phyloP scores from a whole-genome alignment of 1,140 invertebrate species.

The Dinoponera quadriceps region DNA sequence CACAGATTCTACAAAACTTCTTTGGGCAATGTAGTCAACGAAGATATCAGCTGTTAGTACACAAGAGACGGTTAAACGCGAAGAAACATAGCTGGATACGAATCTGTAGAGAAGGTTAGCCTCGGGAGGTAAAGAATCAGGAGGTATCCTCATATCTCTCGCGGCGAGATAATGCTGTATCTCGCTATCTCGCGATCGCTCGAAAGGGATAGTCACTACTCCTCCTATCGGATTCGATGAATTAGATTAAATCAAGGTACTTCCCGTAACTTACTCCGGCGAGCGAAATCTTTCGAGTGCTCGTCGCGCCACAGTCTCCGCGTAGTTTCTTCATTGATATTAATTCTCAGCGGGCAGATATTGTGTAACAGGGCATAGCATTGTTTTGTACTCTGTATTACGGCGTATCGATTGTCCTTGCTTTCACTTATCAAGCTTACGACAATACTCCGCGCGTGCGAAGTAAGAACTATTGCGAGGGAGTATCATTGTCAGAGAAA shows the following conservation, averaged over 20 bases:
- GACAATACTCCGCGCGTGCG: background rate
- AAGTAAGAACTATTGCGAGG: background rate
- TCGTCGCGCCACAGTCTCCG: background rate
- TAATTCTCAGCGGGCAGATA: background rate
- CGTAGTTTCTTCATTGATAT: background rate
- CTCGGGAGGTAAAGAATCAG: constrained; percentile 47
- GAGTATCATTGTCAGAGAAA: no score
- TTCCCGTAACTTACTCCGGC: background rate
- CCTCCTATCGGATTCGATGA: constrained; percentile 57
- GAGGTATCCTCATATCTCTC: constrained; percentile 55
- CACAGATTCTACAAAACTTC: no score
- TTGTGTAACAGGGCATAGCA: background rate
- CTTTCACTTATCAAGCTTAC: background rate
- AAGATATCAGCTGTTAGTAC: background rate
- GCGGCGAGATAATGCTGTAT: constrained; percentile 64
- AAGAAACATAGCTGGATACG: background rate
- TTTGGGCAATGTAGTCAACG: no score
- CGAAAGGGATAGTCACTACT: constrained; percentile 49
- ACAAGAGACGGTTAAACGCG: background rate
- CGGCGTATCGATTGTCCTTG: no score
- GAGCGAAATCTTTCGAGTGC: background rate
- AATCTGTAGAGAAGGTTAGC: constrained; percentile 1
- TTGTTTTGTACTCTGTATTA: no score
- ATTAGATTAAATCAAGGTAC: constrained; percentile 56
- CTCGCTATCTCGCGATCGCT: constrained; percentile 50